Conservation (phyloP, 2,888 invertebrate species). For the Yponomeuta cagnagella region DNA sequence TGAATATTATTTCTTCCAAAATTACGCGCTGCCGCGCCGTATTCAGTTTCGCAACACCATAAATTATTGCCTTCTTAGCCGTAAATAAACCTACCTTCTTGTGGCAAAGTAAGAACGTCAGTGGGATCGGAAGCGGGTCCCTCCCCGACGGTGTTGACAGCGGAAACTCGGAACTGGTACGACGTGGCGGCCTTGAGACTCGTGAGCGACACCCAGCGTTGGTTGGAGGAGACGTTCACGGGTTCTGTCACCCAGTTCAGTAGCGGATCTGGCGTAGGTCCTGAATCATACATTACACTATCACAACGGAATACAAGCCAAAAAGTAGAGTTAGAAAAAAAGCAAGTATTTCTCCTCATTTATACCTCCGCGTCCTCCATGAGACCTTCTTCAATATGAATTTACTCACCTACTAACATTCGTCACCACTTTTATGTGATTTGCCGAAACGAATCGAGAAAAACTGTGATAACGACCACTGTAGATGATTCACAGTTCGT, state of each 20-base stretch:
- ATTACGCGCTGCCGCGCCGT: too few relatives aligned
- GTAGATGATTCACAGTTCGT: too few relatives aligned
- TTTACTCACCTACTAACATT: too few relatives aligned
- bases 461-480: too few relatives aligned
- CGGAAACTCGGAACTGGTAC: constrained; percentile 97
- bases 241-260: constrained; percentile 92
- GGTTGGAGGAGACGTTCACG: constrained; percentile 87
- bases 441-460: too few relatives aligned
- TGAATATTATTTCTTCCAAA: too few relatives aligned
- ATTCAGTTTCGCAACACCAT: background rate
- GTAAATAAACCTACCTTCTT: constrained; percentile 86
- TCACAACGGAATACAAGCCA: background rate
- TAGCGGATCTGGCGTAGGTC: constrained; percentile 89
- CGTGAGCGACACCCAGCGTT: constrained; percentile 86
- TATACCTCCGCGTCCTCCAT: too few relatives aligned
- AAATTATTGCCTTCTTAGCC: background rate
- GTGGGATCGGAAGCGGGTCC: constrained; percentile 94
- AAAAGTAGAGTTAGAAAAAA: background rate
- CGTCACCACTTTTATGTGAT: too few relatives aligned
- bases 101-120: constrained; percentile 92
- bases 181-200: constrained; percentile 95
- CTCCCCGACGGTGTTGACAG: constrained; percentile 96
- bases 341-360: too few relatives aligned
- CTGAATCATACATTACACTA: constrained; percentile 49
- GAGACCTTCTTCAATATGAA: too few relatives aligned